These are phyloP conservation scores for Microdon myrmicae DNA, from an alignment of 2,888 invertebrate species.

Conservation along the genomic window DNA sequence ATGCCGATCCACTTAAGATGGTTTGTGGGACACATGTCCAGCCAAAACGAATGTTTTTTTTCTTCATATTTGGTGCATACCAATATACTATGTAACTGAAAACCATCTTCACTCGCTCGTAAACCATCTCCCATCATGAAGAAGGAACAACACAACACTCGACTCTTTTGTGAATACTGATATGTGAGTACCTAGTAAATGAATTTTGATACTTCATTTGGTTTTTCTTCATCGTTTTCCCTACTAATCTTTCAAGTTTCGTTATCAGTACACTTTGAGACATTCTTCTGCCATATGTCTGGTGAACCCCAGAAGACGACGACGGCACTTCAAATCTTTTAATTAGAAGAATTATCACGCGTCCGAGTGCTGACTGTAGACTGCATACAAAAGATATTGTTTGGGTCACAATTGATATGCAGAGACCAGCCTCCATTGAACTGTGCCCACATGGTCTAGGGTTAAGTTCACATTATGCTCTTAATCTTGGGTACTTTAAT, in stretches of 20 bases:
- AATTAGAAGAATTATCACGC: conserved; percentile 45
- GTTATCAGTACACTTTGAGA: too few species aligned
- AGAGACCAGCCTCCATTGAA: conserved; percentile 10
- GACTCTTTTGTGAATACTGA: conserved; percentile 10
- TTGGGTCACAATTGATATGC: conserved; percentile 43
- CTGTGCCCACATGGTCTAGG: conserved; percentile 34
- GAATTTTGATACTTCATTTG: conserved; percentile 40
- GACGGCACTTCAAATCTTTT: conserved; percentile 33
- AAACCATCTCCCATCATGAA: conserved; percentile 34
- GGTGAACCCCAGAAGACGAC: neutral
- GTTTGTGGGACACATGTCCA: conserved; percentile 27
- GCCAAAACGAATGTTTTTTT: conserved; percentile 3
- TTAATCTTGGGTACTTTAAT: too few species aligned
- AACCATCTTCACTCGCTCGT: conserved; percentile 37
- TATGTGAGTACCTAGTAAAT: conserved; percentile 33
- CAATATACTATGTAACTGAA: conserved; percentile 37
- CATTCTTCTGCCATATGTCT: conserved; percentile 23
- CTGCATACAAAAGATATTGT: conserved; percentile 21
- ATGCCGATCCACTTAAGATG: conserved; percentile 27
- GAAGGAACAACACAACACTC: conserved; percentile 6
- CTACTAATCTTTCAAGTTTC: conserved; percentile 7
- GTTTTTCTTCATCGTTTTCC: conserved; percentile 19
- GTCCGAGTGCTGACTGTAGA: conserved; percentile 3
- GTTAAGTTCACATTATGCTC: conserved; percentile 13
- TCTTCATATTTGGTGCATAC: conserved; percentile 18